Conservation (phyloP, 2,797 vertebrate genomes). For the Telmatherina bonti region DNA sequence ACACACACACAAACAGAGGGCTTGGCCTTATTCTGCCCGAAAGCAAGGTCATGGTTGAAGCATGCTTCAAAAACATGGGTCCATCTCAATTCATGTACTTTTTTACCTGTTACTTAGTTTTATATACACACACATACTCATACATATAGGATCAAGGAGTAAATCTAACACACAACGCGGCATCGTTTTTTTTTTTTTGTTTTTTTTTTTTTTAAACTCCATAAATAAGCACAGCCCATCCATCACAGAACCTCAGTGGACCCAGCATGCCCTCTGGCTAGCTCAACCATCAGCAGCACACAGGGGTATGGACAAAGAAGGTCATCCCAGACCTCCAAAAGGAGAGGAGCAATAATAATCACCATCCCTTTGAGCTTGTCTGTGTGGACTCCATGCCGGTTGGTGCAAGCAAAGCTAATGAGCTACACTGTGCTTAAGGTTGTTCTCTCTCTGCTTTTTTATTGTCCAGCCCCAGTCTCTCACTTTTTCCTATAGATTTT, state of each 20-base stretch:
- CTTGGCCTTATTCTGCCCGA: slow-evolving; percentile 44
- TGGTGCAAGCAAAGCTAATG: slow-evolving; percentile 36
- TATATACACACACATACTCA: slow-evolving; percentile 16
- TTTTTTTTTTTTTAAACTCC: slow-evolving; percentile 46
- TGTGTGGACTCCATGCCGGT: slow-evolving; percentile 21
- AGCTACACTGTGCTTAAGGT: slow-evolving; percentile 49
- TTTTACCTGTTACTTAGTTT: slow-evolving; percentile 28
- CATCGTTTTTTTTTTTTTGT: slow-evolving; percentile 47
- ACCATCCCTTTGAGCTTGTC: slow-evolving; percentile 43
- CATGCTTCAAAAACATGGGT: slow-evolving; percentile 38
- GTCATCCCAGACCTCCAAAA: slow-evolving; percentile 71
- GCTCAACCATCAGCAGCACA: slow-evolving; percentile 55
- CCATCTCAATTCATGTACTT: slow-evolving; percentile 21
- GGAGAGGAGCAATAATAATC: slow-evolving; percentile 76
- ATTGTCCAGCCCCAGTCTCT: neutral
- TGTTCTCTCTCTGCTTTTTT: slow-evolving; percentile 4
- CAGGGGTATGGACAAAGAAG: slow-evolving; percentile 67
- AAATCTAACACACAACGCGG: slow-evolving; percentile 20
- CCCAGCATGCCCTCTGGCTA: slow-evolving; percentile 70
- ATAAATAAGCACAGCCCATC: slow-evolving; percentile 68
- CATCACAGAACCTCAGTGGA: slow-evolving; percentile 72
- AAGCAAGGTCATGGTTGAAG: slow-evolving; percentile 66
- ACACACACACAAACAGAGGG: slow-evolving; percentile 10
- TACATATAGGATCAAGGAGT: slow-evolving; percentile 22
- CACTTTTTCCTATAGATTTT: slow-evolving; percentile 64